Conservation (phyloP, 2,113 vertebrate species). For the Nerophis lumbriciformis region DNA sequence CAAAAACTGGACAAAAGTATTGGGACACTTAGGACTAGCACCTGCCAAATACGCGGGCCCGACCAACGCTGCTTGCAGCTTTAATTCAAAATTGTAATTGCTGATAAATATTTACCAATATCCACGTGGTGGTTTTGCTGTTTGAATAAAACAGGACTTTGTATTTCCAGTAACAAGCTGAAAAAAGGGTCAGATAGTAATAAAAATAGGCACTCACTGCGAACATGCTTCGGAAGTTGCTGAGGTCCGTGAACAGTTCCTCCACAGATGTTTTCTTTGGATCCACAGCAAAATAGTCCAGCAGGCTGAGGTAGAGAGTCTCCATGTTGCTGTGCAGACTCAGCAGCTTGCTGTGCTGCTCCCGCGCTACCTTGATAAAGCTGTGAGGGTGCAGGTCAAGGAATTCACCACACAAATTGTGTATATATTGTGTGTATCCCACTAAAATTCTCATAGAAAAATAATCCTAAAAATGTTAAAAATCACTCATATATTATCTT, state of each 20-base stretch:
- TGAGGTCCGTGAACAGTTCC: slow-evolving; percentile 90
- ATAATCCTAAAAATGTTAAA: too few species aligned
- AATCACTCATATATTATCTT: too few species aligned
- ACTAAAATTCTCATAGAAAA: too few species aligned
- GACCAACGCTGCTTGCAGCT: too few species aligned
- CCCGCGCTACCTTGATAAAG: slow-evolving; percentile 80
- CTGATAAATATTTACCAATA: too few species aligned
- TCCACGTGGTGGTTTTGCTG: too few species aligned
- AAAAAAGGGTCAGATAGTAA: not conserved
- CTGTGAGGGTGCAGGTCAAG: slow-evolving; percentile 81
- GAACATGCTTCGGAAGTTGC: slow-evolving; percentile 91
- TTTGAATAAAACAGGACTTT: not conserved
- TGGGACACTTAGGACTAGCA: too few species aligned
- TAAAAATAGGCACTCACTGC: slow-evolving; percentile 66
- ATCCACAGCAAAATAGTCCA: slow-evolving; percentile 86
- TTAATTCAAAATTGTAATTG: too few species aligned
- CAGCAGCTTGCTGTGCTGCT: slow-evolving; percentile 83
- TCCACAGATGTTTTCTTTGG: slow-evolving; percentile 91
- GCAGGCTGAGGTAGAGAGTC: slow-evolving; percentile 78
- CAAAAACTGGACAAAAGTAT: too few species aligned
- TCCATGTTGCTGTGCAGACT: slow-evolving; percentile 86
- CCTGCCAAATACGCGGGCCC: too few species aligned
- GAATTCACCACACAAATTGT: slow-evolving; percentile 19
- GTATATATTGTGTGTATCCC: too few species aligned
- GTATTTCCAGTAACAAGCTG: not conserved